Conservation (phyloP, 2,797 vertebrate genomes). For the Acomys russatus region DNA sequence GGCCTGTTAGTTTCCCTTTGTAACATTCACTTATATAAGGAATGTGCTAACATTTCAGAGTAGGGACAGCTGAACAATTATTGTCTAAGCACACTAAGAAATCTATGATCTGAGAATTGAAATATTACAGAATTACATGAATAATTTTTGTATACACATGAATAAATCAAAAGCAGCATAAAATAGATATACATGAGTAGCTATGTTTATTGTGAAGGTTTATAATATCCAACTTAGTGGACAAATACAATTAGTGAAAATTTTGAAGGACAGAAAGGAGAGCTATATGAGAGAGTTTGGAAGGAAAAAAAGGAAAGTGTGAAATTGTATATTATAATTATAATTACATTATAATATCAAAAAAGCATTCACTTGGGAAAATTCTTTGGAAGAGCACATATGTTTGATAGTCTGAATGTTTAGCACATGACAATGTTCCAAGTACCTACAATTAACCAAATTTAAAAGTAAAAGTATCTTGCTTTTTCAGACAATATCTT, state of each 20-base stretch:
- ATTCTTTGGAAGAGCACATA: not conserved
- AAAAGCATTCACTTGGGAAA: not conserved
- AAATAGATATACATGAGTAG: too few relatives aligned
- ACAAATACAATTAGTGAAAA: not conserved
- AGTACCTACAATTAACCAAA: not conserved
- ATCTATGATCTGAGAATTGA: not conserved
- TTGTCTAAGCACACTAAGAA: not conserved
- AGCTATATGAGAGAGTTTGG: not conserved
- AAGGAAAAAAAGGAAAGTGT: not conserved
- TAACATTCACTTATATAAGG: not conserved
- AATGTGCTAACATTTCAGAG: not conserved
- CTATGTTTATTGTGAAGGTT: not conserved
- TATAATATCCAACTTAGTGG: not conserved
- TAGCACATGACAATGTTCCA: not conserved
- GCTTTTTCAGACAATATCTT: not conserved
- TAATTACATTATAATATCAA: not conserved
- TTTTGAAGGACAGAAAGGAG: not conserved
- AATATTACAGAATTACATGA: not conserved
- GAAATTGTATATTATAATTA: too few relatives aligned
- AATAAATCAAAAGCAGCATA: not conserved
- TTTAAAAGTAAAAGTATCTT: not conserved
- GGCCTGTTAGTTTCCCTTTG: not conserved
- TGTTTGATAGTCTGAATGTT: not conserved
- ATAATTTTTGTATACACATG: not conserved
- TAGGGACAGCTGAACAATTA: not conserved